A percentile compares a stretch with the other conserved stretches of the same genome.
phyloP scores from a whole-genome alignment of 1,140 invertebrate genomes.

The Delia radicum region DNA sequence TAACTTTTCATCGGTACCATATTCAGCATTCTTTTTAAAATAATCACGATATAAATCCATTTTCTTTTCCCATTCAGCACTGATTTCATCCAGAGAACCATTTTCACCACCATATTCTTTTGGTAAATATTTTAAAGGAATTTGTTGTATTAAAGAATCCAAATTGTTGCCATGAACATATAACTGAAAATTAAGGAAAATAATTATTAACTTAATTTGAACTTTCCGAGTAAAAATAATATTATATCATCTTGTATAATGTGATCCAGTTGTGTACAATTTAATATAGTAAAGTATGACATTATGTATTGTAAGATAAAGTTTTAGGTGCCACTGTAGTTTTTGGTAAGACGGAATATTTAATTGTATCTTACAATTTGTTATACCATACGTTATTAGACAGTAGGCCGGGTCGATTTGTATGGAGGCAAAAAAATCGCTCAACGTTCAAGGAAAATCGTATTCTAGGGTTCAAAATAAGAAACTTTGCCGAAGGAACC shows the following conservation, averaged over 20 bases:
- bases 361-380: too few species aligned
- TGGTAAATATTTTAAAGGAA: slow-evolving; percentile 58
- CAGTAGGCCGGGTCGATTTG: too few species aligned
- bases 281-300: too few species aligned
- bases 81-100: slow-evolving; percentile 46
- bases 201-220: not conserved
- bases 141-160: slow-evolving; percentile 54
- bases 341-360: too few species aligned
- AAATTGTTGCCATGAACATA: slow-evolving; percentile 59
- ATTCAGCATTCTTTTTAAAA: slow-evolving; percentile 59
- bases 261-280: too few species aligned
- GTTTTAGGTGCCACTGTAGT: too few species aligned
- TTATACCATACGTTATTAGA: too few species aligned
- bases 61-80: slow-evolving; percentile 32
- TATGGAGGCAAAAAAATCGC: too few species aligned
- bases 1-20: slow-evolving; percentile 60
- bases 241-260: not conserved
- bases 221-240: not conserved
- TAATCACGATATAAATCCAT: slow-evolving; percentile 52
- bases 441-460: too few species aligned
- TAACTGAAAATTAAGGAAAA: slow-evolving; percentile 48
- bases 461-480: too few species aligned
- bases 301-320: too few species aligned
- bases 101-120: slow-evolving; percentile 61
- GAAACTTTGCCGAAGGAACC: too few species aligned